Base-by-base conservation (phyloP, 2,113 vertebrate species). In the Recurvirostra avosetta region DNA sequence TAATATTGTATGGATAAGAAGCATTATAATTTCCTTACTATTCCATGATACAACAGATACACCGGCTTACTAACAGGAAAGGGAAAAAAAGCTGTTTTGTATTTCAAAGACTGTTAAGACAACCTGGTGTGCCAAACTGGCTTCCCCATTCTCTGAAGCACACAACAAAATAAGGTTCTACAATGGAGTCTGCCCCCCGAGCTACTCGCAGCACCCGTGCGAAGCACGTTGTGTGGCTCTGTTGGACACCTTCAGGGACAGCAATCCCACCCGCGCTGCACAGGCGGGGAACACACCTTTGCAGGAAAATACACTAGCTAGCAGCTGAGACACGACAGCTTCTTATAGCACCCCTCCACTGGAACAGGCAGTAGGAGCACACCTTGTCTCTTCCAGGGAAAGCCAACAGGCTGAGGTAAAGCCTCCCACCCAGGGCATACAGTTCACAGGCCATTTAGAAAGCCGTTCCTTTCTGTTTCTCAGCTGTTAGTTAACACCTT, bases 401-500 rank as follows among this genome's bases (percentile, higher is more conserved):
- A 79, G 52, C 16, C 47, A 78, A 43, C 8, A 85, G 55, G 53
- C 27, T 40, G 40, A 72, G 2, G 5, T 9, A 92, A 82, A 91
- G 74, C 30, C 58, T 85, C 87, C 93, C 70, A 90, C 34, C 27
- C 40, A 29, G 27, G 66, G 53, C 70, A 62, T 25, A 53, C 40
- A 58, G 70, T 79, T 88, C 94, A 82, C 40, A 76, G 55, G 34
- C 49, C 58, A 27, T 87, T 94, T 82, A 32, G 53, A 92, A 91
- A 91, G 77, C 53, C 72, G 14, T 18, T 92, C 43, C 61, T 78
- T 81, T 91, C 36, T 94, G 74, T 45, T 90, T 91, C 87, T 85
- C 61, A 90, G 65, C 87, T 96, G 65, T 65, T 91, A 59, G 82
- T 67, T 93, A 96, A 92, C 90, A 94, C 61, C 81, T 93, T 61